A percentile compares a stretch with the other conserved stretches of the same genome.
Evolutionary conservation across 2,797 vertebrate species (phyloP).

Genomic region (Scyliorhinus canicula): DNA sequence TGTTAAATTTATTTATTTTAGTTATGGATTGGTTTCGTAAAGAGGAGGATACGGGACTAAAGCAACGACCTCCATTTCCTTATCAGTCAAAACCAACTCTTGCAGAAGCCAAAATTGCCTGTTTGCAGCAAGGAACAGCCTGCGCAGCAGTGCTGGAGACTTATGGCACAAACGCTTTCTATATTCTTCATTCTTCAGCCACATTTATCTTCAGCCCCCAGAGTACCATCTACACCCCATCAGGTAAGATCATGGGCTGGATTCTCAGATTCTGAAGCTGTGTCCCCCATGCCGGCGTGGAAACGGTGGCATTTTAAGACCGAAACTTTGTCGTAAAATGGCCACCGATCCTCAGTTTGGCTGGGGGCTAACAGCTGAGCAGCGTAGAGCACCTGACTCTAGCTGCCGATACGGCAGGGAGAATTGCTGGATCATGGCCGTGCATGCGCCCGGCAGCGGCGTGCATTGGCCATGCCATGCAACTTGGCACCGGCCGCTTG

Average conservation of each 20-base stretch:
- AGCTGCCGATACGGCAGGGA: no score
- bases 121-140: not conserved
- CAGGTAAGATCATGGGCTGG: not conserved
- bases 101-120: not conserved
- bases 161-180: not conserved
- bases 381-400: no score
- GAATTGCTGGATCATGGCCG: no score
- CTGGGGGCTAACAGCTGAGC: no score
- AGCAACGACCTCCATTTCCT: not conserved
- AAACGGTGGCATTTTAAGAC: no score
- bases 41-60: not conserved
- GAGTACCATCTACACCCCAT: not conserved
- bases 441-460: no score
- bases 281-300: no score
- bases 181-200: not conserved
- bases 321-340: no score
- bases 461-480: no score
- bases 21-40: slow-evolving; percentile 33
- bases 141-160: not conserved
- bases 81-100: not conserved
- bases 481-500: no score
- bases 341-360: no score
- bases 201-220: not conserved
- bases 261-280: no score
- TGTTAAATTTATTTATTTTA: not conserved